Evolutionary conservation across 2,888 invertebrate species (phyloP).

Genomic region (Acleris holmiana): DNA sequence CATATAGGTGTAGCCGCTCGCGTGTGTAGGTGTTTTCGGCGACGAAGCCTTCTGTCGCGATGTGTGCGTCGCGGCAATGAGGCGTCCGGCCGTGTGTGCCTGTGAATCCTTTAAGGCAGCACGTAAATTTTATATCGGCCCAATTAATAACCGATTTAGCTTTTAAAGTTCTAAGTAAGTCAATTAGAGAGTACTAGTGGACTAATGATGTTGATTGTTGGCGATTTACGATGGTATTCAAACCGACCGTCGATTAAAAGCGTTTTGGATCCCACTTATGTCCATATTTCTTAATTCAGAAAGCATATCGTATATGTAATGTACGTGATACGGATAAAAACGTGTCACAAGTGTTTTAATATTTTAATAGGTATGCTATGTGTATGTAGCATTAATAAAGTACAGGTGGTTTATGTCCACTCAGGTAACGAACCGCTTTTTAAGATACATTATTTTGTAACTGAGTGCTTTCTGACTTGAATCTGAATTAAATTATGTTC

Average conservation of each 20-base stretch:
- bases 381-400: no score
- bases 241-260: constrained; percentile 1
- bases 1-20: constrained; percentile 62
- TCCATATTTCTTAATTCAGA: constrained; percentile 13
- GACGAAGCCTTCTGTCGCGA: constrained; percentile 55
- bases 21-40: constrained; percentile 70
- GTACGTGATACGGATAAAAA: constrained; percentile 29
- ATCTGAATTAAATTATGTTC: no score
- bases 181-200: constrained; percentile 20
- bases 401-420: no score
- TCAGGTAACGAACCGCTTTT: no score
- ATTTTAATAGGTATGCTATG: constrained; percentile 1
- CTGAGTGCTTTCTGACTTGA: no score
- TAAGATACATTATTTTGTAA: no score
- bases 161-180: constrained; percentile 39
- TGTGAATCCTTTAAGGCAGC: constrained; percentile 25
- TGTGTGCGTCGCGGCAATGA: constrained; percentile 56
- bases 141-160: constrained; percentile 43
- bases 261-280: constrained; percentile 13
- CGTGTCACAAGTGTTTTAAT: constrained; percentile 3
- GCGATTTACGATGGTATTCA: constrained; percentile 8
- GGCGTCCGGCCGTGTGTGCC: constrained; percentile 45
- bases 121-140: constrained; percentile 49
- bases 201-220: constrained; percentile 12
- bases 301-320: constrained; percentile 20